Evolutionary conservation across 2,113 vertebrate species (phyloP).

Genomic region (Siniperca knerii): DNA sequence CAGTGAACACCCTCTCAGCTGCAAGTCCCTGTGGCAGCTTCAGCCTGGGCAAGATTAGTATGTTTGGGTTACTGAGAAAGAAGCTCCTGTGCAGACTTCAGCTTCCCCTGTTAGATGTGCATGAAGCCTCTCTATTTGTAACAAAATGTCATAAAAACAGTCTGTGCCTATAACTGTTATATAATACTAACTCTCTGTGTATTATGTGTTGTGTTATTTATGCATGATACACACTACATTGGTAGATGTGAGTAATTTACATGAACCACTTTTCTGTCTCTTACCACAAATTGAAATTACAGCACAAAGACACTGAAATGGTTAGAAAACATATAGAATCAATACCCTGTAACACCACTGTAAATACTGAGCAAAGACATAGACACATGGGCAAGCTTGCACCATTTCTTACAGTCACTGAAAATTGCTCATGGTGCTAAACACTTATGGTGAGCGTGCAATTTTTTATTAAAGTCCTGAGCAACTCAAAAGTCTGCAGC

Average conservation of each 20-base stretch:
- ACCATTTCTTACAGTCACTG: background rate
- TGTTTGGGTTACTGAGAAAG: slow-evolving; percentile 30
- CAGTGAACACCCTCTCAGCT: slow-evolving; percentile 21
- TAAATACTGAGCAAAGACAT: background rate
- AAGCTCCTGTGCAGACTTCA: slow-evolving; percentile 31
- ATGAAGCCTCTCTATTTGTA: slow-evolving; percentile 17
- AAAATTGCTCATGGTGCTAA: background rate
- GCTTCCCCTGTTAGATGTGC: background rate
- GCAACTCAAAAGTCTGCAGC: background rate
- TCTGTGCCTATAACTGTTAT: slow-evolving; percentile 17
- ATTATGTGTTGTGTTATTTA: background rate
- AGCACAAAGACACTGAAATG: too few relatives aligned
- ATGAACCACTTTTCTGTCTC: background rate
- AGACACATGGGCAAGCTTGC: background rate
- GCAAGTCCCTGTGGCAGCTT: slow-evolving; percentile 19
- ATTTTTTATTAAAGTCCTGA: background rate
- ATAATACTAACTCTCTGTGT: slow-evolving; percentile 11
- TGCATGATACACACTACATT: background rate
- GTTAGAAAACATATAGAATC: background rate
- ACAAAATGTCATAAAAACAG: slow-evolving; percentile 19
- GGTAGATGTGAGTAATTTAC: background rate
- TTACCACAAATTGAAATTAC: background rate
- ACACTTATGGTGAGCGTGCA: background rate
- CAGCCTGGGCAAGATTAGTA: slow-evolving; percentile 28
- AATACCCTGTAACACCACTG: background rate